Percentiles rank a stretch among this genome's conserved stretches.
These are phyloP conservation scores for Troides helena DNA, from an alignment of 2,888 invertebrate species.

Conservation along the genomic window DNA sequence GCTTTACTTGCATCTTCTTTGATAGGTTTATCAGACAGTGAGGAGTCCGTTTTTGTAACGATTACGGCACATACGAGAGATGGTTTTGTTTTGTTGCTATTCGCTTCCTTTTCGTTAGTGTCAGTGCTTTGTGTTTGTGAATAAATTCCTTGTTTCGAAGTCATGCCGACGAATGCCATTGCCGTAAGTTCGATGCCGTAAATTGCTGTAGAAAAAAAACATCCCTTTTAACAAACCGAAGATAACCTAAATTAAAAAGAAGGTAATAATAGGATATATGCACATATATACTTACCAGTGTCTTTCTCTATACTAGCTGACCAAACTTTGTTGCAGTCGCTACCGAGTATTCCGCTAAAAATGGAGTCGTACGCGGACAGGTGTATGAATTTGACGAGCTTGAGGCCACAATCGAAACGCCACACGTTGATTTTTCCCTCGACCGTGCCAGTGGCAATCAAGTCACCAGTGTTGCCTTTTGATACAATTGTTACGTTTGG, in stretches of 20 bases:
- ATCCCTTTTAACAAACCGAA: conserved; percentile 11
- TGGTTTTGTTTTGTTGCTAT: conserved; percentile 58
- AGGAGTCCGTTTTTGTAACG: conserved; percentile 56
- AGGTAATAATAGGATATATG: neutral
- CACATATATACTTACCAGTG: conserved; percentile 56
- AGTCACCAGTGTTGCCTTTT: conserved; percentile 80
- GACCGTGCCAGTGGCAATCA: conserved; percentile 78
- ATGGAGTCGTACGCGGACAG: conserved; percentile 74
- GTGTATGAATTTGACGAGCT: conserved; percentile 82
- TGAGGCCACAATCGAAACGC: conserved; percentile 90
- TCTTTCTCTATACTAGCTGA: conserved; percentile 72
- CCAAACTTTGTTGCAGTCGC: conserved; percentile 72
- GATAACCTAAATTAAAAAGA: neutral
- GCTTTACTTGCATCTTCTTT: conserved; percentile 68
- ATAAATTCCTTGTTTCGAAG: conserved; percentile 59
- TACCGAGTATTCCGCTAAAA: conserved; percentile 68
- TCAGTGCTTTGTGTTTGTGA: conserved; percentile 60
- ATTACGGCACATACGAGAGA: conserved; percentile 68
- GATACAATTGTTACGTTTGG: conserved; percentile 79
- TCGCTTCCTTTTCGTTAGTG: conserved; percentile 59
- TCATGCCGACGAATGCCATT: conserved; percentile 71
- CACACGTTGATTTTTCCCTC: conserved; percentile 89
- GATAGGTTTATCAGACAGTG: conserved; percentile 55
- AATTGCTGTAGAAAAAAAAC: conserved; percentile 51
- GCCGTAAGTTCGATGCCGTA: conserved; percentile 70